Conservation (phyloP, 2,797 vertebrate genomes). For the Bovichtus diacanthus region DNA sequence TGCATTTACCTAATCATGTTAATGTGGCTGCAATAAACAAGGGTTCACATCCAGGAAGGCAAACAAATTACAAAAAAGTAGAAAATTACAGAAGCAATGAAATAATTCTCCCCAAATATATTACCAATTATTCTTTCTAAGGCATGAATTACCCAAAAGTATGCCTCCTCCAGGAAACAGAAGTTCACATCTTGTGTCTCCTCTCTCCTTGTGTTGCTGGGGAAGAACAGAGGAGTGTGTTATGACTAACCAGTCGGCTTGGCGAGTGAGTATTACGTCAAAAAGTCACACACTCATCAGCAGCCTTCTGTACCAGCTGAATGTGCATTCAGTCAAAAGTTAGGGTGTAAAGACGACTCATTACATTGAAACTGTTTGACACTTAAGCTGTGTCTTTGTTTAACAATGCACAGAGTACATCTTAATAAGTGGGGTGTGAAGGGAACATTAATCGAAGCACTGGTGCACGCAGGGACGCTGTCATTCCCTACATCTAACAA, state of each 20-base stretch:
- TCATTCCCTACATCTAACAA: conserved; percentile 21
- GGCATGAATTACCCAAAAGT: conserved; percentile 43
- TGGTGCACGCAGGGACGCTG: conserved; percentile 38
- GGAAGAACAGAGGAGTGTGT: conserved; percentile 74
- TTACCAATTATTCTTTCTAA: conserved; percentile 38
- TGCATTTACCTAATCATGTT: background rate
- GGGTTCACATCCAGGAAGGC: background rate
- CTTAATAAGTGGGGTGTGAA: conserved; percentile 56
- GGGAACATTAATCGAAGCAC: conserved; percentile 57
- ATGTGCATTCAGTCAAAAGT: conserved; percentile 66
- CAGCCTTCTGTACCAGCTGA: conserved; percentile 71
- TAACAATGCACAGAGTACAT: conserved; percentile 50
- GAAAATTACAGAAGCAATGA: background rate
- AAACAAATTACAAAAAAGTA: conserved; percentile 28
- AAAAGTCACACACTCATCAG: conserved; percentile 78
- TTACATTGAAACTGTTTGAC: conserved; percentile 48
- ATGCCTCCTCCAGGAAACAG: conserved; percentile 68
- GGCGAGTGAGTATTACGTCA: conserved; percentile 72
- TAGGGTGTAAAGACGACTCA: conserved; percentile 56
- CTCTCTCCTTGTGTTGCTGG: conserved; percentile 68
- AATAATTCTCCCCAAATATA: conserved; percentile 39
- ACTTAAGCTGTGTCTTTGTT: conserved; percentile 60
- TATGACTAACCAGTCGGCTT: conserved; percentile 73
- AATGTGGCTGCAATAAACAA: conserved; percentile 9
- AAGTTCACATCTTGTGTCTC: conserved; percentile 71